Conservation (phyloP, 2,113 vertebrate genomes). For the Muntiacus reevesi region DNA sequence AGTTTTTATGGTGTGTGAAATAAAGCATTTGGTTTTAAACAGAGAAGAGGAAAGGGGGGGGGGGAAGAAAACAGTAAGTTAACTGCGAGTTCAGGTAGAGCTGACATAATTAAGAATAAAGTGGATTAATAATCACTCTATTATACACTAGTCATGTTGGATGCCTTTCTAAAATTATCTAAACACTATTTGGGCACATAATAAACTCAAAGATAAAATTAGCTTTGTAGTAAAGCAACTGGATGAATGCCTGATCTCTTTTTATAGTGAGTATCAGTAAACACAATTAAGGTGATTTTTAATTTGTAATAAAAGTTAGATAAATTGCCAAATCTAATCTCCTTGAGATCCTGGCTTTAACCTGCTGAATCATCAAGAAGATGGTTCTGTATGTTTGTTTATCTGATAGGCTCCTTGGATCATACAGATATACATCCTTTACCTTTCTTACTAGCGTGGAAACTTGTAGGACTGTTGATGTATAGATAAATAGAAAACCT, state of each 20-base stretch:
- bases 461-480: not conserved
- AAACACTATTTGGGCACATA: not conserved
- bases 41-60: not conserved
- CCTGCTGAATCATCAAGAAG: not conserved
- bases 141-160: not conserved
- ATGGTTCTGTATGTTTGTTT: not conserved
- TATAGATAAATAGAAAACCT: not conserved
- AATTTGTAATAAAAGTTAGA: not conserved
- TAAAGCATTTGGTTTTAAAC: not conserved
- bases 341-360: not conserved
- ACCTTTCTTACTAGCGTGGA: not conserved
- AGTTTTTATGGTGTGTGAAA: not conserved
- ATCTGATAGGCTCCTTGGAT: not conserved
- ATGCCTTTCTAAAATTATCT: not conserved
- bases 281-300: not conserved
- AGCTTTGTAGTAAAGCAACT: not conserved
- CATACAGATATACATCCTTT: not conserved
- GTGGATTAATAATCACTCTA: not conserved
- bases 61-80: not conserved
- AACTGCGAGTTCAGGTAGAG: not conserved
- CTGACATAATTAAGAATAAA: not conserved
- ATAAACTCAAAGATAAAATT: not conserved
- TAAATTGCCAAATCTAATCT: not conserved
- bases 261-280: not conserved
- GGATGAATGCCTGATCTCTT: not conserved